Evolutionary conservation across 1,140 invertebrate species (phyloP), one percentile per base, ranked within the genome.

Genomic region (Magallana ariakensis): DNA sequence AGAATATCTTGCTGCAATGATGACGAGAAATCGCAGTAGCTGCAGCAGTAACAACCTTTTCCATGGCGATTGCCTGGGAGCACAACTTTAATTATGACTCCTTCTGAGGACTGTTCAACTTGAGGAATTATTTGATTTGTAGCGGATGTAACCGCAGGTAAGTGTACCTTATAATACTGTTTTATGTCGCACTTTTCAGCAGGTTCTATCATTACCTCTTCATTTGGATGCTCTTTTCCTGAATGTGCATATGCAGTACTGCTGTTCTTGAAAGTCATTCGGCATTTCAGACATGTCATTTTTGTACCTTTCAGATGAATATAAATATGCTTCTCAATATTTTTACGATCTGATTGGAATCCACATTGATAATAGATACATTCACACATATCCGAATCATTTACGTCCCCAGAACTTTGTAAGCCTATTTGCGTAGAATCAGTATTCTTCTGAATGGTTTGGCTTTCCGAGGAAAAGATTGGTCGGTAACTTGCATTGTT

Each of bases 261-360:
- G 66, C 90, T 86, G 11, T 89, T 87, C 10, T 85, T 85, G 83
- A 90, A 92, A 70, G 89, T 87, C 11, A 82, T 81, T 8, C 88
- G 57, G 86, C 92, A 92, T 85, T 90, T 87, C 0, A 80, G 85
- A 89, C 92, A 92, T 70, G 89, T 88, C 54, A 92, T 92, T 33
- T 89, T 85, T n/a, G 90, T 87, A 15, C 89, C 87, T 53, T 89
- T 89, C 10, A 92, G 89, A 90, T 92, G 92, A 10, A 89, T 84
- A 83, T 92, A 91, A 6, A 92, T 83, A 85, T 92, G 92, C 1
- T 87, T 89, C 75, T 92, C 90, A 16, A 92, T 92, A 7, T 86
- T 89, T 83, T 89, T 90, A 3, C 26, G 85, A 55, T 57, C 60
- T 54, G 90, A 83, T 3, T 86, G 83, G 83, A 92, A 92, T 0